phyloP scores from a whole-genome alignment of 2,888 invertebrate genomes.

The Dolichomitus sp. region DNA sequence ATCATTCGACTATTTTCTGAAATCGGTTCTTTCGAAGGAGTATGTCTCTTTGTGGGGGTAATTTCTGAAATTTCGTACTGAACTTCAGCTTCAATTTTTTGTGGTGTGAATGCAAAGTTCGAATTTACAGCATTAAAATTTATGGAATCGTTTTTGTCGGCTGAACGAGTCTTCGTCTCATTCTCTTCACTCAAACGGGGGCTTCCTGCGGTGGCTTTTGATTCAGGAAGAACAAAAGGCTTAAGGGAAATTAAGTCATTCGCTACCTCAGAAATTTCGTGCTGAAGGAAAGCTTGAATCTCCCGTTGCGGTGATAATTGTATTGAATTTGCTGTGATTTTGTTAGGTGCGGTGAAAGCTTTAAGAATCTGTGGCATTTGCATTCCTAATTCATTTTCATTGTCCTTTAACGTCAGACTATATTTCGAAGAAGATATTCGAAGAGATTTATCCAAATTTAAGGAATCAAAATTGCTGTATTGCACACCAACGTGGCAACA shows the following conservation, averaged over 20 bases:
- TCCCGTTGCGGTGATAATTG: neutral
- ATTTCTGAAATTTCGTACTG: neutral
- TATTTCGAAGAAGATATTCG: neutral
- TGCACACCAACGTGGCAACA: conserved; percentile 64
- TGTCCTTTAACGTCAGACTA: conserved; percentile 2
- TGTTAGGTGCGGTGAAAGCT: neutral
- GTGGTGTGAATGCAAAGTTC: neutral
- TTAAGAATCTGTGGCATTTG: conserved; percentile 1
- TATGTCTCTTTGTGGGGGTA: neutral
- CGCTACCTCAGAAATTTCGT: neutral
- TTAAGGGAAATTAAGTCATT: neutral
- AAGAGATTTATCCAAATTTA: neutral
- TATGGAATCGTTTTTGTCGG: neutral
- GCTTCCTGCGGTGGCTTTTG: neutral
- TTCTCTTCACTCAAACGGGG: neutral
- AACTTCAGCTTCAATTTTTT: neutral
- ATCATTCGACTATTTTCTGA: neutral
- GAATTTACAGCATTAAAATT: neutral
- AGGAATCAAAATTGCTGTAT: conserved; percentile 31
- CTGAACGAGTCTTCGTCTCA: neutral
- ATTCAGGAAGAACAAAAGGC: neutral
- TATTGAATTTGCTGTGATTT: neutral
- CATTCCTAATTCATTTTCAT: conserved; percentile 2
- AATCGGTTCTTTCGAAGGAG: neutral
- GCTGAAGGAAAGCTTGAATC: conserved; percentile 22